phyloP scores from a whole-genome alignment of 2,113 vertebrate genomes.

The Hymenochirus boettgeri region DNA sequence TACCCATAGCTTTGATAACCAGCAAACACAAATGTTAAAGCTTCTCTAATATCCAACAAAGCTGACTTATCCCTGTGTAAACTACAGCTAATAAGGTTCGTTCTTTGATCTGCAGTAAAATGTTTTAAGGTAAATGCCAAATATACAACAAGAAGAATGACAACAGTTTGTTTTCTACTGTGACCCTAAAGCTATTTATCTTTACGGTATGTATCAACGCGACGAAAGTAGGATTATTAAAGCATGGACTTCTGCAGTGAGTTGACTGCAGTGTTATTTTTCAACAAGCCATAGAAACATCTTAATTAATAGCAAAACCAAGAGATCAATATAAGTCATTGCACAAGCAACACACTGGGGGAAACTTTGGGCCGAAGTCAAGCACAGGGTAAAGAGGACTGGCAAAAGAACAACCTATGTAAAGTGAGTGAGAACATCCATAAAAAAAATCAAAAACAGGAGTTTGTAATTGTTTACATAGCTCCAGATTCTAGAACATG shows the following conservation, averaged over 20 bases:
- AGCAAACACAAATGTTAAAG: too few species aligned
- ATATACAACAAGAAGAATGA: background rate
- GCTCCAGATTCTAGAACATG: too few species aligned
- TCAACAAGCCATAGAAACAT: slow-evolving; percentile 47
- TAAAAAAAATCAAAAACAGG: too few species aligned
- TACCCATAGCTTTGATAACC: too few species aligned
- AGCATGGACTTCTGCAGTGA: slow-evolving; percentile 40
- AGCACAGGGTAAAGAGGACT: background rate
- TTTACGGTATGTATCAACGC: slow-evolving; percentile 31
- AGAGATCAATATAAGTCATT: slow-evolving; percentile 48
- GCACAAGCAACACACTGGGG: slow-evolving; percentile 24
- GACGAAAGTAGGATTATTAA: slow-evolving; percentile 40
- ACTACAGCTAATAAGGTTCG: slow-evolving; percentile 6
- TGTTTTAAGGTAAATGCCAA: slow-evolving; percentile 8
- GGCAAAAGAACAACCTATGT: background rate
- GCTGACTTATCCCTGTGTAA: too few species aligned
- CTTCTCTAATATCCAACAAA: too few species aligned
- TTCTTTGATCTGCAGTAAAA: background rate
- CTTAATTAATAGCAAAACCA: slow-evolving; percentile 52
- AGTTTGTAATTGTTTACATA: too few species aligned
- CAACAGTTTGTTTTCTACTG: background rate
- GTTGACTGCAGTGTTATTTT: slow-evolving; percentile 4
- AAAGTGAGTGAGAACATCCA: too few species aligned
- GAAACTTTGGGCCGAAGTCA: slow-evolving; percentile 1
- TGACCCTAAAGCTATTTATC: background rate